Base-by-base conservation (phyloP, 53 echinoderm and acorn worm species). In the Antedon mediterranea region DNA sequence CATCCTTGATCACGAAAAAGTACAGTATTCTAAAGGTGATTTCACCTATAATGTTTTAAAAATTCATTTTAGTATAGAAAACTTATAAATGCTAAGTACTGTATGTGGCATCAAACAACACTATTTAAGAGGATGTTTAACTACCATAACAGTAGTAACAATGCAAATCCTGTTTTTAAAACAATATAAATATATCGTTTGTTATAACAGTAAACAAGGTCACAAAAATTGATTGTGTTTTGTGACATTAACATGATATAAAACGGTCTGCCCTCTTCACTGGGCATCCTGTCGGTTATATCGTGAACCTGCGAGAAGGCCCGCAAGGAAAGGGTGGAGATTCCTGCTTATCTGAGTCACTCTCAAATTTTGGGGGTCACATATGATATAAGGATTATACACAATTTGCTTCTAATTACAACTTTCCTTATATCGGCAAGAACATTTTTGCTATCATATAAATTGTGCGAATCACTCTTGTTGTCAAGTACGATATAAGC, bases 301-400 rank as follows among this genome's bases (percentile, higher is more conserved):
- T 57, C 57, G 57, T 57, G 57, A 57, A 57, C 57, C 57, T 57
- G 57, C 57, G 57, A 57, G 57, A 57, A 57, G 23, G 57, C 57
- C 57, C 57, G 57, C 57, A 57, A 57, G 57, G 57, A 57, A 57
- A 57, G 57, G 57, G 57, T 57, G 57, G 57, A 57, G 57, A 57
- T 57, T 57, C 57, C 57, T 57, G 57, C 57, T 57, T 57, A 8
- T 57, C 57, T 57, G 57, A 57, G 57, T 57, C 57, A 57, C 57
- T 18, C 14, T 57, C 23, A 57, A 57, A 57, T 57, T 57, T 57
- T 57, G 57, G 57, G 57, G 57, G 57, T 57, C 57, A 57, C 23
- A 57, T 57, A 57, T 57, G 57, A 57, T 57, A 57, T 57, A 57
- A 57, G 57, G 57, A 57, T 57, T 57, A 57, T 13, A 57, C 57